Percentiles rank a stretch among this genome's conserved stretches.
Conservation (phyloP, 2,888 invertebrate species). For the Drosophila eohydei region DNA sequence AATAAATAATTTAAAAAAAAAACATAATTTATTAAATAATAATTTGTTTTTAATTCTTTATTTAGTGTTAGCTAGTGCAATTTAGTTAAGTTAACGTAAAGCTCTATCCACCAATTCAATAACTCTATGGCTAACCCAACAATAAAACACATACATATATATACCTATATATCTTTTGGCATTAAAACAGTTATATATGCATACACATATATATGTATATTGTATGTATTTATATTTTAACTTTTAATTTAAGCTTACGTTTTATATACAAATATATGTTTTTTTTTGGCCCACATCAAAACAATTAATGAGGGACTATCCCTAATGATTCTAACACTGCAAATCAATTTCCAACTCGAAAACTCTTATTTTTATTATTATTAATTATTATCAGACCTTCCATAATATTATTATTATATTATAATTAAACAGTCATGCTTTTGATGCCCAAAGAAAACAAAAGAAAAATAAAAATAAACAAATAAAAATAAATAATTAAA, state of each 20-base stretch:
- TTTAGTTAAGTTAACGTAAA: slow-evolving; percentile 73
- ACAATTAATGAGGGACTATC: slow-evolving; percentile 1
- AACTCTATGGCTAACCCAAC: slow-evolving; percentile 33
- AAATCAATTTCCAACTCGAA: slow-evolving; percentile 51
- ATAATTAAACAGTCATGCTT: slow-evolving; percentile 75
- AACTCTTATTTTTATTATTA: slow-evolving; percentile 2
- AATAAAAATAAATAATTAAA: slow-evolving; percentile 11
- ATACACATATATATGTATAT: slow-evolving; percentile 30
- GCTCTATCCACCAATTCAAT: slow-evolving; percentile 46
- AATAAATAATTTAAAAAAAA: slow-evolving; percentile 38
- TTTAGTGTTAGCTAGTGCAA: slow-evolving; percentile 85
- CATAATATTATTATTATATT: slow-evolving; percentile 41
- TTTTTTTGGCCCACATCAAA: slow-evolving; percentile 30
- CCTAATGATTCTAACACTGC: slow-evolving; percentile 25
- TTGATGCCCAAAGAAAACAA: slow-evolving; percentile 73
- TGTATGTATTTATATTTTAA: slow-evolving; percentile 62
- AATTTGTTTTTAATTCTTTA: slow-evolving; percentile 81
- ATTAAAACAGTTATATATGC: slow-evolving; percentile 45
- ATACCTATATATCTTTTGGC: slow-evolving; percentile 52
- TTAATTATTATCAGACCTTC: slow-evolving; percentile 33
- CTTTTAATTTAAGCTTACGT: slow-evolving; percentile 64
- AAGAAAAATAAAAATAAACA: slow-evolving; percentile 19
- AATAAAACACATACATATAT: neutral
- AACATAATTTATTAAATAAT: slow-evolving; percentile 76
- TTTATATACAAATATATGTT: slow-evolving; percentile 41